Percentiles rank a stretch among this genome's conserved stretches.
Conservation (phyloP, 2,888 invertebrate genomes). For the Oxyteleia sp. region DNA sequence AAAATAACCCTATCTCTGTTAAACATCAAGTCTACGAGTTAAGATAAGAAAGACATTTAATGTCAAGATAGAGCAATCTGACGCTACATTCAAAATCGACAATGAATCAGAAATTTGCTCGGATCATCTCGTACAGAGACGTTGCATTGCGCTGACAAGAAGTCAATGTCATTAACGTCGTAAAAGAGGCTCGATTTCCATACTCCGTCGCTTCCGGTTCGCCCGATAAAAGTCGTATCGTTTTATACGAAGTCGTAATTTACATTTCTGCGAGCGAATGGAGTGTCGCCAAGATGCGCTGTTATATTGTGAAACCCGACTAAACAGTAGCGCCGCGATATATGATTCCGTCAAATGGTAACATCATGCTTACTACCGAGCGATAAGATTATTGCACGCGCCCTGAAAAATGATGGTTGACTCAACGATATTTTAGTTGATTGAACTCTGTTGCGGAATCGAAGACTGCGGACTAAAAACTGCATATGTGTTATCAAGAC, state of each 20-base stretch:
- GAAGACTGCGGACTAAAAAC: not conserved
- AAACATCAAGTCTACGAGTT: no score
- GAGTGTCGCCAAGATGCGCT: constrained; percentile 3
- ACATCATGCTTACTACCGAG: constrained; percentile 21
- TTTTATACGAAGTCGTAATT: constrained; percentile 26
- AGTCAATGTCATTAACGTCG: constrained; percentile 16
- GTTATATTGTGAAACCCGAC: constrained; percentile 4
- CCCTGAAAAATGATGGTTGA: constrained; percentile 24
- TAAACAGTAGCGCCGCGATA: constrained; percentile 11
- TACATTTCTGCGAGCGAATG: constrained; percentile 27
- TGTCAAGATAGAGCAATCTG: not conserved
- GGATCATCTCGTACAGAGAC: not conserved
- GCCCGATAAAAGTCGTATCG: constrained; percentile 34
- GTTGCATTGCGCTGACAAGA: not conserved
- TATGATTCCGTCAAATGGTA: constrained; percentile 30
- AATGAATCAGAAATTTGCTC: not conserved
- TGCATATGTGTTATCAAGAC: not conserved
- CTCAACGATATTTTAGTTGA: constrained; percentile 30
- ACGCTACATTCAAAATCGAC: not conserved
- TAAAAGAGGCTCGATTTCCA: constrained; percentile 9
- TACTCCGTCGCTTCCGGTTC: constrained; percentile 8
- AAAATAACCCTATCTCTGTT: no score
- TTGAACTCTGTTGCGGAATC: constrained; percentile 17
- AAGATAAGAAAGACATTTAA: no score
- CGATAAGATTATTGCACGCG: constrained; percentile 37